Conservation (phyloP, 1,140 invertebrate species). For the Pinna nobilis region DNA sequence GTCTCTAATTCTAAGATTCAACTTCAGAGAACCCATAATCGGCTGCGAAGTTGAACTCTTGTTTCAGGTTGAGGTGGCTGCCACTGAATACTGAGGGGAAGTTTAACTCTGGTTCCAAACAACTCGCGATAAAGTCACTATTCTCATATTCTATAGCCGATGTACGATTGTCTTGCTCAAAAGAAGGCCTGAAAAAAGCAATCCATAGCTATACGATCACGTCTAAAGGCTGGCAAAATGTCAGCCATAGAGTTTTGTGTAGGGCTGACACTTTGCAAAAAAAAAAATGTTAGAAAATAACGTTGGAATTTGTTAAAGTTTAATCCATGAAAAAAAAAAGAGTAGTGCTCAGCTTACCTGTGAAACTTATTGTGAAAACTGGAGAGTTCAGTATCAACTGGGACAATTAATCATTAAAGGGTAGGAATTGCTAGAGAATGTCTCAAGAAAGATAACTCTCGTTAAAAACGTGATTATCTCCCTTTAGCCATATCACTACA, state of each 20-base stretch:
- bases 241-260: constrained; percentile 3
- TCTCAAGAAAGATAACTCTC: too few relatives aligned
- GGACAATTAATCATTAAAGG: too few relatives aligned
- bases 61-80: constrained; percentile 50
- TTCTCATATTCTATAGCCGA: constrained; percentile 24
- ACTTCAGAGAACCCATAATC: constrained; percentile 25
- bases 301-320: too few relatives aligned
- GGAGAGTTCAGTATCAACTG: too few relatives aligned
- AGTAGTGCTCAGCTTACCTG: too few relatives aligned
- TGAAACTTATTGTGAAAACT: too few relatives aligned
- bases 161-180: constrained; percentile 21
- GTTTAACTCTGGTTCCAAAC: constrained; percentile 31
- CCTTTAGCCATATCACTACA: too few relatives aligned
- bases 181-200: constrained; percentile 42
- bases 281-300: constrained; percentile 19
- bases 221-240: not conserved
- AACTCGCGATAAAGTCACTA: constrained; percentile 34
- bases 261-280: constrained; percentile 1
- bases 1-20: constrained; percentile 28
- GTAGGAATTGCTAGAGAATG: too few relatives aligned
- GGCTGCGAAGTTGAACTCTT: constrained; percentile 30
- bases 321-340: too few relatives aligned
- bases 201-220: constrained; percentile 15
- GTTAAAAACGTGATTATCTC: too few relatives aligned
- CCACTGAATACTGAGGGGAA: constrained; percentile 44